Percentiles rank a stretch among this genome's conserved stretches.
These are phyloP conservation scores for Astreopora myriophthalma DNA, from an alignment of 64 coral and sea anemone species.

Conservation along the genomic window DNA sequence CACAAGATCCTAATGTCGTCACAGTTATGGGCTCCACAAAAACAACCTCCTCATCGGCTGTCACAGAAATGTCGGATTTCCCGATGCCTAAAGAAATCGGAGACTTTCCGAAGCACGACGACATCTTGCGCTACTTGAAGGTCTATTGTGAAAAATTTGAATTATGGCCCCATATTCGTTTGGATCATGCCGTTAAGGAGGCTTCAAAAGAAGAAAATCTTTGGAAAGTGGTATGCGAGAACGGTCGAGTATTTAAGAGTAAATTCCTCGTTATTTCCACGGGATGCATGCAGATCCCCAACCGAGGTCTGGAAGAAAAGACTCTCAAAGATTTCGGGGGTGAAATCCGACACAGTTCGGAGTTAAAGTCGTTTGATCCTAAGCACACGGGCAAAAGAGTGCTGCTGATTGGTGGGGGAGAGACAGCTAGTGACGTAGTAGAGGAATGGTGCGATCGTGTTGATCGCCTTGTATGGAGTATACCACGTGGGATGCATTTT, in stretches of 20 bases:
- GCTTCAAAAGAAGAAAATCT: conserved; percentile 29
- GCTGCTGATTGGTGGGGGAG: conserved; percentile 80
- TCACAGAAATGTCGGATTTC: conserved; percentile 85
- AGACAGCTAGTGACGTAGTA: conserved; percentile 75
- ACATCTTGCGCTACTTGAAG: conserved; percentile 68
- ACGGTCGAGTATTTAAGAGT: conserved; percentile 28
- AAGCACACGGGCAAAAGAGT: conserved; percentile 61
- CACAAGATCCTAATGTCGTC: conserved; percentile 65
- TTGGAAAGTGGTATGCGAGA: conserved; percentile 61
- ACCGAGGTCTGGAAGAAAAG: conserved; percentile 61
- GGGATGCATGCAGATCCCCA: conserved; percentile 55
- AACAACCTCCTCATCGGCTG: conserved; percentile 75
- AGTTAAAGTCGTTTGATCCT: conserved; percentile 67
- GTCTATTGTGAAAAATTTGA: conserved; percentile 69
- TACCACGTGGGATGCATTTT: conserved; percentile 84
- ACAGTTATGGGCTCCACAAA: conserved; percentile 77
- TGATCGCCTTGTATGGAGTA: conserved; percentile 73
- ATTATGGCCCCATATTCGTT: conserved; percentile 62
- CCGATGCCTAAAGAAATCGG: conserved; percentile 85
- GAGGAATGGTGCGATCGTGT: conserved; percentile 75
- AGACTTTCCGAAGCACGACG: conserved; percentile 68
- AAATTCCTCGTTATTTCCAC: conserved; percentile 66
- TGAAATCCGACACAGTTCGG: conserved; percentile 58
- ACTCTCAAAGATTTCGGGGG: conserved; percentile 63
- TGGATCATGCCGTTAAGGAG: conserved; percentile 49